Conservation (phyloP, 1,140 invertebrate genomes). For the Caenorhabditis tropicalis region DNA sequence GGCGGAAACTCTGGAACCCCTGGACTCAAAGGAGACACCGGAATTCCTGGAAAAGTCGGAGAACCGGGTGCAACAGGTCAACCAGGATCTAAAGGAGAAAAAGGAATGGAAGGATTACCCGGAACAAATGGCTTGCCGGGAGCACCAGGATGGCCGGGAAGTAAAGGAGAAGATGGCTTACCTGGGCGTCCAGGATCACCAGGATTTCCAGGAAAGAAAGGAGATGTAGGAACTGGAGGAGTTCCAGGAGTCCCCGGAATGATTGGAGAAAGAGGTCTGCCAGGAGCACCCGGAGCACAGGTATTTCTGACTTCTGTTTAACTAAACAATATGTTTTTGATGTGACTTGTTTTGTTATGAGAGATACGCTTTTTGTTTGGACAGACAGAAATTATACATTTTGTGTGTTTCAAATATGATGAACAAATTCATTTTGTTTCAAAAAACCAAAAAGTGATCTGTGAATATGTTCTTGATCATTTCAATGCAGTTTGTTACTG, state of each 20-base stretch:
- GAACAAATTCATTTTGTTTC: too few relatives aligned
- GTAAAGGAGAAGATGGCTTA: conserved; percentile 57
- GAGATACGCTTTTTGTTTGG: background rate
- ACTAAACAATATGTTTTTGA: background rate
- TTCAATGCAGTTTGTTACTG: background rate
- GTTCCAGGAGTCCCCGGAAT: conserved; percentile 57
- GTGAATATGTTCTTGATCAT: background rate
- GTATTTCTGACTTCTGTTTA: conserved; percentile 36
- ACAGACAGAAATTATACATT: background rate
- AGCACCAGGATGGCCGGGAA: conserved; percentile 57
- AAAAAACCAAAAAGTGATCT: background rate
- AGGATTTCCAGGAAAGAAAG: conserved; percentile 60
- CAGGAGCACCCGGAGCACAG: conserved; percentile 58
- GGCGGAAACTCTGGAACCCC: conserved; percentile 52
- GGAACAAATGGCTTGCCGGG: conserved; percentile 57
- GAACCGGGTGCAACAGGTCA: conserved; percentile 57
- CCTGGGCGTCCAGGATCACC: conserved; percentile 58
- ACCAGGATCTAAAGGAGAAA: conserved; percentile 55
- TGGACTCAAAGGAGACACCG: conserved; percentile 58
- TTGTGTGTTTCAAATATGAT: too few relatives aligned
- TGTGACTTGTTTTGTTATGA: background rate
- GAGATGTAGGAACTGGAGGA: conserved; percentile 50
- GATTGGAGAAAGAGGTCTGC: conserved; percentile 58
- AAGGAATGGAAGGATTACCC: conserved; percentile 56
- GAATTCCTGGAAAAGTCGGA: conserved; percentile 58